Percentiles rank a stretch among this genome's conserved stretches.
These are phyloP conservation scores for Drosophila borealis DNA, from an alignment of 2,888 invertebrate species.

Conservation along the genomic window DNA sequence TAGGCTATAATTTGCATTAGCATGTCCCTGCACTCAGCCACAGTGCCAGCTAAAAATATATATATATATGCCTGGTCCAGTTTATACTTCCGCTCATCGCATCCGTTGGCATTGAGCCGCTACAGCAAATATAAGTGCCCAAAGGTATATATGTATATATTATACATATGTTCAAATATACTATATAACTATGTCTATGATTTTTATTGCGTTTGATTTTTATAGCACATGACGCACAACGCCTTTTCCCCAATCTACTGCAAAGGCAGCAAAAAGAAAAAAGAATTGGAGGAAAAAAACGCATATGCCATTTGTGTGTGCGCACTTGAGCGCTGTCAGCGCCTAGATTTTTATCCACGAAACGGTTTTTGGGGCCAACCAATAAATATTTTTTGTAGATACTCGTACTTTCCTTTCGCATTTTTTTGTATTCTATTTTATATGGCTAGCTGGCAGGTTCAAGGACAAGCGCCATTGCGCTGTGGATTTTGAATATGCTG, in stretches of 20 bases:
- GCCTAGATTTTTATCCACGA: slow-evolving; percentile 69
- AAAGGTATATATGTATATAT: neutral
- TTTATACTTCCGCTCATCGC: slow-evolving; percentile 59
- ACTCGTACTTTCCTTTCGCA: slow-evolving; percentile 39
- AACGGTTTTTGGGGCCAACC: slow-evolving; percentile 61
- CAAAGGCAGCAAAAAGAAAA: slow-evolving; percentile 6
- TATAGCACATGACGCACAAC: slow-evolving; percentile 71
- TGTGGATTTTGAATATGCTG: slow-evolving; percentile 14
- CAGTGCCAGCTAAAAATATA: slow-evolving; percentile 53
- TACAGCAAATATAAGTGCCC: slow-evolving; percentile 4
- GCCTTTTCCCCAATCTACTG: neutral
- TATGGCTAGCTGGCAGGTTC: slow-evolving; percentile 55
- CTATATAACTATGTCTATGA: slow-evolving; percentile 50
- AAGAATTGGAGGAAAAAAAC: slow-evolving; percentile 20
- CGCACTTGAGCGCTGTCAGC: slow-evolving; percentile 66
- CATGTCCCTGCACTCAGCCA: slow-evolving; percentile 70
- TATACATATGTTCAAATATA: slow-evolving; percentile 13
- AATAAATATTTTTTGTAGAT: slow-evolving; percentile 55
- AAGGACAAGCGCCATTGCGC: slow-evolving; percentile 61
- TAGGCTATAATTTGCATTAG: slow-evolving; percentile 79
- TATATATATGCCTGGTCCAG: slow-evolving; percentile 68
- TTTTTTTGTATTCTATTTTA: slow-evolving; percentile 24
- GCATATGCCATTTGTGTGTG: slow-evolving; percentile 68
- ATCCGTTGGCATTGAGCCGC: slow-evolving; percentile 54
- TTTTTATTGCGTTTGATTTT: slow-evolving; percentile 79